Base-by-base conservation (phyloP, 2,888 invertebrate species). In the Leptopterna dolabrata region DNA sequence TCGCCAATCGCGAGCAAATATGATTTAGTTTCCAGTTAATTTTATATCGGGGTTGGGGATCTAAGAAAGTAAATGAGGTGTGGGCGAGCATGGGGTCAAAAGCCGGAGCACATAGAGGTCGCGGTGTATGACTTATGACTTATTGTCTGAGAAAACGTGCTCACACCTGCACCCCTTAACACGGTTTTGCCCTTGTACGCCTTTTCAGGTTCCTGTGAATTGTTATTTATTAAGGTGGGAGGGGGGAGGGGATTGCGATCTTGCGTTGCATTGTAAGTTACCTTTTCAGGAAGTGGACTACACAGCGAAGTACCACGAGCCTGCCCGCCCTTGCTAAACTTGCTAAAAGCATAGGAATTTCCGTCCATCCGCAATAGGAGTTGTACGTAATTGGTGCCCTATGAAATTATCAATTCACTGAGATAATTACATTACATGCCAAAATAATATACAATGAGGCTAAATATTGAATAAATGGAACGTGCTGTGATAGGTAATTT, bases 91-190 rank as follows among this genome's bases (percentile, higher is more conserved):
- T 30, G 81, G 81, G 81, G 81, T 81, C 81, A 81, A 81, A 81
- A 81, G 14, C 45, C 81, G 81, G 51, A 81, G 27, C 81, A 51
- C 83, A 83, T 24, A 63, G 43, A 71, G 83, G 83, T 83, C 83
- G 45, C 71, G 83, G 83, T 19, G 63, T 83, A 83, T 83, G 71
- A 83, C 83, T 70, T 83, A 83, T 71, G 71, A 83, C 83, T 83
- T 83, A 83, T 83, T 83, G 83, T 83, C 83, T 43, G 70, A 71
- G 83, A 71, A 83, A 83, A 83, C 83, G 83, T 83, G 83, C 83
- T 83, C 83, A 83, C 83, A 83, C 83, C 63, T 83, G 83, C 70
- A 47, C 83, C 71, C 81, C 36, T 71, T 81, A 83, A 83, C 83
- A 83, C 83, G 83, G 83, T 81, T 63, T 63, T 71, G 83, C 83